Percentiles rank a stretch among this genome's conserved stretches.
Conservation (phyloP, 2,888 invertebrate genomes). For the Cyclophora punctaria region DNA sequence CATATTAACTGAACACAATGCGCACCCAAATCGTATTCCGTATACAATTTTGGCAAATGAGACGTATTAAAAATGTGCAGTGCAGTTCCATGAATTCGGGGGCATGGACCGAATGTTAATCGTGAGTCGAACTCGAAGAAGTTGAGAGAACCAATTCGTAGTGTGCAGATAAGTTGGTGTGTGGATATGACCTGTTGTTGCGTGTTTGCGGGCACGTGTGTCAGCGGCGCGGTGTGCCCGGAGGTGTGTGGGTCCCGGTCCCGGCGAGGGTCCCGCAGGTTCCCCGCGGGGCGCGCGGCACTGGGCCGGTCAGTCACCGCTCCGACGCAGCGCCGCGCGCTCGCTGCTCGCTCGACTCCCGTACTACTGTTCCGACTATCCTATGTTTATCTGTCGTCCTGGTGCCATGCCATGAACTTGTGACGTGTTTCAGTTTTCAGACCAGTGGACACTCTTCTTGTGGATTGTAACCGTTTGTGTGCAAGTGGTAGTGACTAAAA, state of each 20-base stretch:
- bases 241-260: constrained; percentile 47
- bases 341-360: constrained; percentile 40
- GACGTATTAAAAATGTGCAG: constrained; percentile 11
- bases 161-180: constrained; percentile 22
- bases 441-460: constrained; percentile 34
- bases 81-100: no score
- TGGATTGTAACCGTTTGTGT: constrained; percentile 63
- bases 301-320: constrained; percentile 74
- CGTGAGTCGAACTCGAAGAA: constrained; percentile 2
- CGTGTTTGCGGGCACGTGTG: constrained; percentile 34
- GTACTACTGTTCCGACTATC: constrained; percentile 46
- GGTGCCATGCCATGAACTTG: constrained; percentile 54
- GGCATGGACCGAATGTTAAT: constrained; percentile 6
- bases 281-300: constrained; percentile 68
- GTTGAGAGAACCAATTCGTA: constrained; percentile 18
- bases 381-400: constrained; percentile 54
- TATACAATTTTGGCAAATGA: constrained; percentile 2
- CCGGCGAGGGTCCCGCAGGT: constrained; percentile 68
- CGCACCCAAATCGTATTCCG: no score
- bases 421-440: constrained; percentile 49
- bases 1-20: no score
- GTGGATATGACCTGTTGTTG: constrained; percentile 1
- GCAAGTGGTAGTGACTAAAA: constrained; percentile 59
- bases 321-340: constrained; percentile 64
- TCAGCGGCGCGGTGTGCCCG: constrained; percentile 24